Conservation (phyloP, 2,797 vertebrate genomes). For the Schizothorax lantsangensis region DNA sequence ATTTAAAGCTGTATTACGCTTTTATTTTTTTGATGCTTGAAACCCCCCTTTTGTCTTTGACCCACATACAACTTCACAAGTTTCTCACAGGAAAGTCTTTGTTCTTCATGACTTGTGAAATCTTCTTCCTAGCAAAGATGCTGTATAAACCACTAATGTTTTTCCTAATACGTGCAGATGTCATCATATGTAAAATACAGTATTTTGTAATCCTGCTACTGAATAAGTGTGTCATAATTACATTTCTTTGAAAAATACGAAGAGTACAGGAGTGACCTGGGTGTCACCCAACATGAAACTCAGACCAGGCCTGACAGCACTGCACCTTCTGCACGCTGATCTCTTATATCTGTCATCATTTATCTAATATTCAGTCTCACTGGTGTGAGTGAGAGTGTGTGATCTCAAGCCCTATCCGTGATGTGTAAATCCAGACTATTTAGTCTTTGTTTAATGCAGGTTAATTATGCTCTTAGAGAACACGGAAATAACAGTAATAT, state of each 20-base stretch:
- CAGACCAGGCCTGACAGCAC: background rate
- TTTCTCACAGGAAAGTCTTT: too few relatives aligned
- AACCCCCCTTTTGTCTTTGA: too few relatives aligned
- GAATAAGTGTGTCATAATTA: background rate
- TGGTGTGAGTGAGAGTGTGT: background rate
- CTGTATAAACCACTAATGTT: background rate
- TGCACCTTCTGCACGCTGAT: background rate
- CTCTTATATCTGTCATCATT: background rate
- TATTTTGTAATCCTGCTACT: background rate
- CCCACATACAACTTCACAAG: too few relatives aligned
- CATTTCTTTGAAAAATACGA: background rate
- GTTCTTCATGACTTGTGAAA: background rate
- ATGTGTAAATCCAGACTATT: background rate
- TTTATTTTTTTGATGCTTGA: too few relatives aligned
- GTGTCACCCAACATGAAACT: background rate
- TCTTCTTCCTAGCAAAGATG: background rate
- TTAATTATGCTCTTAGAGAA: background rate
- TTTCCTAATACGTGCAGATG: background rate
- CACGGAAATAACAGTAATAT: too few relatives aligned
- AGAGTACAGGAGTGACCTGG: background rate
- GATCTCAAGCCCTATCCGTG: background rate
- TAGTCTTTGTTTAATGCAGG: background rate
- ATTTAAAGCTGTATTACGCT: too few relatives aligned
- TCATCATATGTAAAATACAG: background rate
- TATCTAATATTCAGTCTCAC: background rate